phyloP scores from a whole-genome alignment of 2,888 invertebrate species.

The Chamaedrilus cognettii region DNA sequence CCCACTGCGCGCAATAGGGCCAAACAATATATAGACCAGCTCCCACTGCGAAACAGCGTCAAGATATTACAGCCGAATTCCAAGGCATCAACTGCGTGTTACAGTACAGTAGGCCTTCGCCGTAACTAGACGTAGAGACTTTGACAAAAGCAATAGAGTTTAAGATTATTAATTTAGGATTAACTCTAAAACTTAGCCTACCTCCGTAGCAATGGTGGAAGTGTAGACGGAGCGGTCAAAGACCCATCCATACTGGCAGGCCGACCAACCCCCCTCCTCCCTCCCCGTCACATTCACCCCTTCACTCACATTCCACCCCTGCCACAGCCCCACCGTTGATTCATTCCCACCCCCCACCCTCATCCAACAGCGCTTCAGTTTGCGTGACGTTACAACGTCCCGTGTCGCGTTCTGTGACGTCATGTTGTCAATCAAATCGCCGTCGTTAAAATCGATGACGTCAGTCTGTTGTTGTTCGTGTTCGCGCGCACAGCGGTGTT shows the following conservation, averaged over 20 bases:
- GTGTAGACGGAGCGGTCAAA: background rate
- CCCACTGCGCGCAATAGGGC: slow-evolving; percentile 24
- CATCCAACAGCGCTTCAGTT: background rate
- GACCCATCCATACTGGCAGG: background rate
- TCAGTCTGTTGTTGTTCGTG: background rate
- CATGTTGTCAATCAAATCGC: background rate
- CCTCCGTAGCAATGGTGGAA: background rate
- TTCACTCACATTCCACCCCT: too few relatives aligned
- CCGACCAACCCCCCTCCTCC: background rate
- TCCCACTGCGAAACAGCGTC: background rate
- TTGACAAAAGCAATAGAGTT: too few relatives aligned
- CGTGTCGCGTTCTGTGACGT: too few relatives aligned
- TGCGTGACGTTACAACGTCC: too few relatives aligned
- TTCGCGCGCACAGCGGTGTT: background rate
- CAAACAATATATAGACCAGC: background rate
- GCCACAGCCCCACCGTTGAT: background rate
- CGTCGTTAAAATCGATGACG: background rate
- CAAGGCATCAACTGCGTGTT: too few relatives aligned
- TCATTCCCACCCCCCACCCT: background rate
- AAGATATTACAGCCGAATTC: background rate
- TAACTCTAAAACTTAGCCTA: background rate
- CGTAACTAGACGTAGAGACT: too few relatives aligned
- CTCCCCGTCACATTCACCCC: background rate
- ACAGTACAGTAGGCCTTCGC: too few relatives aligned
- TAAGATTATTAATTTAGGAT: background rate